A percentile compares a stretch with the other conserved stretches of the same genome.
These are phyloP conservation scores for Scomberomorus guttatus DNA, from an alignment of 2,797 vertebrate species.

Conservation along the genomic window DNA sequence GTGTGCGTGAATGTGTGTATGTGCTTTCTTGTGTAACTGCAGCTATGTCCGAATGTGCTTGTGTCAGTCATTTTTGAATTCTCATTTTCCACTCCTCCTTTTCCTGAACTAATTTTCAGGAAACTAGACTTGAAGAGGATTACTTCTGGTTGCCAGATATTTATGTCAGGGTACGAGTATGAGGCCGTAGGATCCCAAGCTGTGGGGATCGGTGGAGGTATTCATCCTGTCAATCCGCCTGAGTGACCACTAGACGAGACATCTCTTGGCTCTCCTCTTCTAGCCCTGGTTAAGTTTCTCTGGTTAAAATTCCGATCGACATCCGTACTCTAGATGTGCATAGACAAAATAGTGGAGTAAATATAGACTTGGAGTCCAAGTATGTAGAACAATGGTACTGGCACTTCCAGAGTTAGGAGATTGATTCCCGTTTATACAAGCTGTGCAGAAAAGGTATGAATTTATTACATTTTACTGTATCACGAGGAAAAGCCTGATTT, in stretches of 20 bases:
- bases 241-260: slow-evolving; percentile 41
- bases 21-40: background rate
- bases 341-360: background rate
- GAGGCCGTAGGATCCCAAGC: slow-evolving; percentile 39
- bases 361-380: background rate
- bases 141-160: slow-evolving; percentile 65
- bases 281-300: slow-evolving; percentile 26
- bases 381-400: background rate
- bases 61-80: slow-evolving; percentile 36
- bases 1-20: background rate
- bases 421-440: background rate
- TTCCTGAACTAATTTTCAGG: slow-evolving; percentile 67
- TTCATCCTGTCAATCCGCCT: slow-evolving; percentile 53
- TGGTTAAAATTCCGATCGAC: slow-evolving; percentile 39
- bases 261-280: slow-evolving; percentile 36
- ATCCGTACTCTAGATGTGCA: slow-evolving; percentile 25
- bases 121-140: slow-evolving; percentile 62
- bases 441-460: background rate
- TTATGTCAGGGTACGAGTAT: slow-evolving; percentile 52
- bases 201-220: slow-evolving; percentile 56
- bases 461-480: background rate
- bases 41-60: slow-evolving; percentile 14
- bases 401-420: background rate
- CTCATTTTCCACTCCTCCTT: slow-evolving; percentile 42
- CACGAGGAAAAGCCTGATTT: no score